These are phyloP conservation scores for Drosophila serrata DNA, from an alignment of 1,140 invertebrate species.

Conservation along the genomic window DNA sequence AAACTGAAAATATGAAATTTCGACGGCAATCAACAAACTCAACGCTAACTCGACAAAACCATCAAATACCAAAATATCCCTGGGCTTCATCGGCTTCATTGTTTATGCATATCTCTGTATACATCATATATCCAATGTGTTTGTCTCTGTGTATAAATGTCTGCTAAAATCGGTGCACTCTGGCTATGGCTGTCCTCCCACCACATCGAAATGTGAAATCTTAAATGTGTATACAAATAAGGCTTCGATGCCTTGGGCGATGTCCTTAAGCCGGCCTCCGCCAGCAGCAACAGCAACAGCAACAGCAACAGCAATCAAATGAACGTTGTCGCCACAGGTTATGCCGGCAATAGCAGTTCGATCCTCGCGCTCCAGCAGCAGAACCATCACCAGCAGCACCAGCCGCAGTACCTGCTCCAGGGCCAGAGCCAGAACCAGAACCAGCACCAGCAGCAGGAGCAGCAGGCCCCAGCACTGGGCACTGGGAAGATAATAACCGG, in stretches of 20 bases:
- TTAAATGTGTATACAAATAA: conserved; percentile 68
- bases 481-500: conserved; percentile 93
- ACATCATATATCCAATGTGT: conserved; percentile 59
- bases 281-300: conserved; percentile 72
- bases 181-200: conserved; percentile 64
- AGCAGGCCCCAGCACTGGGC: conserved; percentile 76
- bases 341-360: conserved; percentile 76
- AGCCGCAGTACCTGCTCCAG: conserved; percentile 23
- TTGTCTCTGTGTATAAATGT: conserved; percentile 80
- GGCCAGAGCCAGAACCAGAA: conserved; percentile 85
- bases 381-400: conserved; percentile 77
- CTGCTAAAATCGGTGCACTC: conserved; percentile 66
- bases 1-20: conserved; percentile 44
- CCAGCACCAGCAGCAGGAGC: conserved; percentile 81
- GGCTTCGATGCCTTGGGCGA: conserved; percentile 91
- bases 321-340: conserved; percentile 83
- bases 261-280: conserved; percentile 88
- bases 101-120: conserved; percentile 45
- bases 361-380: conserved; percentile 76
- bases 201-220: conserved; percentile 37
- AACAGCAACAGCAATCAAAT: conserved; percentile 80
- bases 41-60: conserved; percentile 47
- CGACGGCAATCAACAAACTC: conserved; percentile 24
- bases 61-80: conserved; percentile 24
- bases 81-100: conserved; percentile 75